Evolutionary conservation across 2,888 invertebrate genomes (phyloP).

Genomic region (Scaptomyza cyrtandrae): DNA sequence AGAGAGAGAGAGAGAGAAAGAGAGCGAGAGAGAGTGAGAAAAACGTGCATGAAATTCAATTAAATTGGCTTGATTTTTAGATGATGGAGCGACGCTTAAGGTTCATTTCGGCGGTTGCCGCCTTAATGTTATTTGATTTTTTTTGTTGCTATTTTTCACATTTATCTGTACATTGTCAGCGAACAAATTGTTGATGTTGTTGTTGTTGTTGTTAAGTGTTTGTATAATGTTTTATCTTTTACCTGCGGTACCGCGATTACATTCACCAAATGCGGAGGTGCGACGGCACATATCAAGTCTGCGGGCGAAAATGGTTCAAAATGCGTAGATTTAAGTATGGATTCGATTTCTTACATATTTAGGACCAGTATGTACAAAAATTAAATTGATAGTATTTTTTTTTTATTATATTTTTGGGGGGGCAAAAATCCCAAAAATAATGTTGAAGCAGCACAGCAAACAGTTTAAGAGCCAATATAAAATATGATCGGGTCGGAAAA

Average conservation of each 20-base stretch:
- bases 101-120: slow-evolving; percentile 64
- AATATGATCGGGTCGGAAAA: slow-evolving; percentile 3
- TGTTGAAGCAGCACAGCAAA: slow-evolving; percentile 38
- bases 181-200: slow-evolving; percentile 47
- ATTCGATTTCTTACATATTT: slow-evolving; percentile 35
- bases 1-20: slow-evolving; percentile 22
- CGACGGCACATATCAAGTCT: slow-evolving; percentile 99
- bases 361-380: slow-evolving; percentile 26
- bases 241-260: slow-evolving; percentile 99
- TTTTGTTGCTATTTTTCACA: slow-evolving; percentile 45
- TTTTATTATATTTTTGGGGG: slow-evolving; percentile 4
- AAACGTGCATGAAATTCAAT: slow-evolving; percentile 80
- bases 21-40: slow-evolving; percentile 39
- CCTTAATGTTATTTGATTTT: slow-evolving; percentile 69
- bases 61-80: slow-evolving; percentile 66
- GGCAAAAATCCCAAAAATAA: slow-evolving; percentile 4
- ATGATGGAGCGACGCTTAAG: slow-evolving; percentile 75
- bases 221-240: slow-evolving; percentile 83
- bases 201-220: slow-evolving; percentile 45
- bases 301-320: slow-evolving; percentile 86
- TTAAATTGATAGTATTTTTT: slow-evolving; percentile 20
- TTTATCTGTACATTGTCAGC: slow-evolving; percentile 68
- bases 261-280: slow-evolving; percentile 96
- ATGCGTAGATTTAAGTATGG: slow-evolving; percentile 75
- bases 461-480: slow-evolving; percentile 19